Base-by-base conservation (phyloP, 1,140 invertebrate species). In the Drosophila sulfurigaster region DNA sequence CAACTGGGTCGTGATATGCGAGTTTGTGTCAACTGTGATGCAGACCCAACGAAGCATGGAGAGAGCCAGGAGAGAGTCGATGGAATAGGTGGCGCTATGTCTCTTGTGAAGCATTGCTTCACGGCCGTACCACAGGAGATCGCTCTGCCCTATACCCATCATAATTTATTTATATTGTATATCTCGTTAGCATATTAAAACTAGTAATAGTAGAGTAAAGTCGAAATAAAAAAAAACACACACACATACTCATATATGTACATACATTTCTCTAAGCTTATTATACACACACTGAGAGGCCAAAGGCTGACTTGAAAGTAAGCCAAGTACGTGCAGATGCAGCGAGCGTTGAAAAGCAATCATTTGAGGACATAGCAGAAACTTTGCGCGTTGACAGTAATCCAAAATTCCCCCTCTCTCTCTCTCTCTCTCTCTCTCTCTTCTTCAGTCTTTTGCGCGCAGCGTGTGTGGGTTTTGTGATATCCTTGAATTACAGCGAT, bases 401-500 rank as follows among this genome's bases (percentile, higher is more conserved):
- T 20, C 43, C 28, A 15, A 20, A 1, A 15, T n/a, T 11, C 15
- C 16, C 5, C 3, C 16, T 38, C 1, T 20, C 30, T 25, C 45
- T 35, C 15, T 38, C 46, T 45, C 46, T 3, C 35, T 2, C 30
- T 48, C 1, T 6, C 15, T 45, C 15, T 3, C 3, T 13, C 28
- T 45, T 10, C 28, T 15, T n/a, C n/a, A 8, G 32, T 1, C 35
- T 38, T 10, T 2, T 38, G 7, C n/a, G 5, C 13, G 15, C 11
- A 30, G 10, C 32, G 41, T 32, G 7, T 30, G 5, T 71, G 76
- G 52, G 76, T 49, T 52, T 52, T 32, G 52, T 10, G 58, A 56
- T 81, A 81, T 75, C 69, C 71, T 72, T 67, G 75, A 81, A 89
- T 89, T 85, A 89, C 43, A 56, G 69, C 78, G 85, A 89, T 89